Percentiles rank a stretch among this genome's conserved stretches.
phyloP scores from a whole-genome alignment of 2,888 invertebrate genomes.

The Psylliodes chrysocephalus region DNA sequence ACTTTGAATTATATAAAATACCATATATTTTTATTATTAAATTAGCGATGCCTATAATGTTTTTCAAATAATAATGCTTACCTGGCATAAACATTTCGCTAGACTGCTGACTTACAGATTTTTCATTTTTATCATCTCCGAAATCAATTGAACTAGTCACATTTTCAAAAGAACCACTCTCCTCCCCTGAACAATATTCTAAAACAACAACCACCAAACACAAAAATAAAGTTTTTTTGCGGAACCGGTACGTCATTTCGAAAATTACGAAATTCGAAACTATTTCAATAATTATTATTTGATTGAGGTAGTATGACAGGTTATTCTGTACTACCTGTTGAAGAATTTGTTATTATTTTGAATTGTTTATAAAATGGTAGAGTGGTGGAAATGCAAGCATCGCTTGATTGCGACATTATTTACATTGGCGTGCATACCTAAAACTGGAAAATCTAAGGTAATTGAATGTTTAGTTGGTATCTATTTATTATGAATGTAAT shows the following conservation, averaged over 20 bases:
- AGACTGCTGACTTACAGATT: background rate
- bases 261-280: background rate
- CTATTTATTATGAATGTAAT: too few species aligned
- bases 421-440: background rate
- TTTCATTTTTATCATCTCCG: background rate
- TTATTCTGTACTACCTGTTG: background rate
- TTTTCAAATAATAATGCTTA: too few species aligned
- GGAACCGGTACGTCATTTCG: background rate
- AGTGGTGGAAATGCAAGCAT: conserved; percentile 9
- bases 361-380: background rate
- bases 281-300: too few species aligned
- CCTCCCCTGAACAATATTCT: background rate
- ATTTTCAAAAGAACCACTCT: conserved; percentile 1
- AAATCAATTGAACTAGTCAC: background rate
- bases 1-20: too few species aligned
- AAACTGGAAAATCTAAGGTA: too few species aligned
- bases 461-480: too few species aligned
- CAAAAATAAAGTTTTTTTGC: background rate
- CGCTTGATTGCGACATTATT: background rate
- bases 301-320: background rate
- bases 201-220: background rate
- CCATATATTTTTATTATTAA: too few species aligned
- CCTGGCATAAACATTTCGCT: too few species aligned
- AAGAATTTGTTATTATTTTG: conserved; percentile 5
- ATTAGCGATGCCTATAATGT: too few species aligned